Evolutionary conservation across 1,140 invertebrate species (phyloP).

Genomic region (Sogatella furcifera): DNA sequence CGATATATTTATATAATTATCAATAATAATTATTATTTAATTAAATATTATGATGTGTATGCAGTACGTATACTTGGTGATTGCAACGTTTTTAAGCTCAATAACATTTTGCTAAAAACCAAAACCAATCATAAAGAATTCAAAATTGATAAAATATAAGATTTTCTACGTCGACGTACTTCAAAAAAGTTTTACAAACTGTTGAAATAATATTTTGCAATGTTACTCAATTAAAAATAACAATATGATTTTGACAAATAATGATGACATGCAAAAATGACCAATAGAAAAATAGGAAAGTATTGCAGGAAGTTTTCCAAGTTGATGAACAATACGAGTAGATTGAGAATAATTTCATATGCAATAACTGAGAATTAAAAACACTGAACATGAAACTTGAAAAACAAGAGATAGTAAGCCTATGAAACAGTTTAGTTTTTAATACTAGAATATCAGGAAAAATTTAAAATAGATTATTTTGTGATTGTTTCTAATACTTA

Average conservation of each 20-base stretch:
- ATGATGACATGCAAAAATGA: too few species aligned
- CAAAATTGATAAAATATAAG: neutral
- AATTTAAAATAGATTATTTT: too few species aligned
- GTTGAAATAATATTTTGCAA: neutral
- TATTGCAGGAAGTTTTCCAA: too few species aligned
- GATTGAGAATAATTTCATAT: too few species aligned
- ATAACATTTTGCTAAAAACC: neutral
- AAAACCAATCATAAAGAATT: neutral
- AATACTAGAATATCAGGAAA: too few species aligned
- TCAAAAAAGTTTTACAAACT: neutral
- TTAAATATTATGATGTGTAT: constrained; percentile 13
- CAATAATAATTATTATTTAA: constrained; percentile 7
- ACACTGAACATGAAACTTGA: too few species aligned
- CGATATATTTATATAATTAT: neutral
- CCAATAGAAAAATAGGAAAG: too few species aligned
- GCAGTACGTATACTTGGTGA: constrained; percentile 14
- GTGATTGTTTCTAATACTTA: too few species aligned
- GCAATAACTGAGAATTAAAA: too few species aligned
- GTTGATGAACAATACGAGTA: too few species aligned
- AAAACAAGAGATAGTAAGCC: too few species aligned
- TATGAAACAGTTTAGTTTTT: too few species aligned
- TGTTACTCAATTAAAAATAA: neutral
- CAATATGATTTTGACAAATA: neutral
- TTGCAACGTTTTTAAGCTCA: constrained; percentile 12
- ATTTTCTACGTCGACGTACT: neutral